Evolutionary conservation across 2,797 vertebrate genomes (phyloP).

Genomic region (Parauchenoglanis ngamensis): DNA sequence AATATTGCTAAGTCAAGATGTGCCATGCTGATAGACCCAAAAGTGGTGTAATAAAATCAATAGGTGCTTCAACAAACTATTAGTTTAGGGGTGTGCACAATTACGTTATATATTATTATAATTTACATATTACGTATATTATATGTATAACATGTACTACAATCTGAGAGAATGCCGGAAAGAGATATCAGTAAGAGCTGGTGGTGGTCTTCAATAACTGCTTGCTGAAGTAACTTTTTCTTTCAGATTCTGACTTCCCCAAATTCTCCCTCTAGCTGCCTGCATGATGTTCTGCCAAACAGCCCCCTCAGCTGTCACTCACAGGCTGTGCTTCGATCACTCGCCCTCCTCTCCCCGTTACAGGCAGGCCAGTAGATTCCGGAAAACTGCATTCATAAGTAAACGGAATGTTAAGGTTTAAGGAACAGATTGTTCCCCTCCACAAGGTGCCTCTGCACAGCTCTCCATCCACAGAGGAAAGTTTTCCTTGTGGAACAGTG

Average conservation of each 20-base stretch:
- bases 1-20: no score
- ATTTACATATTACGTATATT: no score
- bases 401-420: conserved; percentile 32
- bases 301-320: conserved; percentile 47
- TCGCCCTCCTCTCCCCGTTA: neutral
- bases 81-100: no score
- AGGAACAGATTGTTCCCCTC: conserved; percentile 1
- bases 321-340: conserved; percentile 40
- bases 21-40: no score
- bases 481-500: neutral
- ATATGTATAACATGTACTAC: neutral
- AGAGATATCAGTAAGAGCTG: neutral
- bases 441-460: neutral
- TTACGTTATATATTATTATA: no score
- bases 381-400: conserved; percentile 13
- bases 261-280: conserved; percentile 45
- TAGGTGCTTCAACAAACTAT: no score
- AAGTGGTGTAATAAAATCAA: no score
- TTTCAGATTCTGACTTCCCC: conserved; percentile 22
- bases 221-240: conserved; percentile 23
- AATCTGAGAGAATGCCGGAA: neutral
- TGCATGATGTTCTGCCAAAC: conserved; percentile 36
- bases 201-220: conserved; percentile 12
- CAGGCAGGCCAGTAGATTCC: conserved; percentile 3
- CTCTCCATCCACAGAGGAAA: conserved; percentile 8